A percentile compares a stretch with the other conserved stretches of the same genome.
These are phyloP conservation scores for Oreochromis spilurus DNA, from an alignment of 2,113 vertebrate species.

Conservation along the genomic window DNA sequence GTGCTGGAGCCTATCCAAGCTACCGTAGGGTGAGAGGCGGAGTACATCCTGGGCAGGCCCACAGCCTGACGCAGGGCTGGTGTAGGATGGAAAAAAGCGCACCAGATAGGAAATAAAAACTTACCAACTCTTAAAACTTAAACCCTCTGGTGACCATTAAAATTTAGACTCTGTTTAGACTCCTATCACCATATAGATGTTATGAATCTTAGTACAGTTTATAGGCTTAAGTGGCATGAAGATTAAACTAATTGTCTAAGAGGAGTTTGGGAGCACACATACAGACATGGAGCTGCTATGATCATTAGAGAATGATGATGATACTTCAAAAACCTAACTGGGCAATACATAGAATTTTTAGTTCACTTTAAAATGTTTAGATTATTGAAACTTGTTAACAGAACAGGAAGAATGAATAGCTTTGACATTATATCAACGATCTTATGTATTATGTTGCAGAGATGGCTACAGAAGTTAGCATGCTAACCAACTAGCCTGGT, in stretches of 20 bases:
- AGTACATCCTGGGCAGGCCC: background rate
- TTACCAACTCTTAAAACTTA: background rate
- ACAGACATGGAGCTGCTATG: background rate
- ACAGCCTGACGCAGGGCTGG: fast-evolving
- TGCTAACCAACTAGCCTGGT: background rate
- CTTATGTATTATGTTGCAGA: background rate
- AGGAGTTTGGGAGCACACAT: background rate
- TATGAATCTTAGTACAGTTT: background rate
- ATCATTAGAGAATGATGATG: background rate
- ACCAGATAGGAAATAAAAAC: background rate
- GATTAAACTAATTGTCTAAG: background rate
- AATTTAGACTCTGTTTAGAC: background rate
- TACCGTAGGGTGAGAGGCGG: background rate
- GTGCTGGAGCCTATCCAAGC: background rate
- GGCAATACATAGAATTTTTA: background rate
- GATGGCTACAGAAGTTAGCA: background rate
- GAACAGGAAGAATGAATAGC: background rate
- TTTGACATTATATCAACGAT: background rate
- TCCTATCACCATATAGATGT: background rate
- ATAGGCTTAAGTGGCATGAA: background rate
- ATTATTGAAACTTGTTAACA: background rate
- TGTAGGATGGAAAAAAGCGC: background rate
- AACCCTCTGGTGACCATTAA: background rate
- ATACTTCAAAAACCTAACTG: background rate
- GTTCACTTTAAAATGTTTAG: background rate